Evolutionary conservation across 2,888 invertebrate species (phyloP).

Genomic region (Balanococcus diminutus): DNA sequence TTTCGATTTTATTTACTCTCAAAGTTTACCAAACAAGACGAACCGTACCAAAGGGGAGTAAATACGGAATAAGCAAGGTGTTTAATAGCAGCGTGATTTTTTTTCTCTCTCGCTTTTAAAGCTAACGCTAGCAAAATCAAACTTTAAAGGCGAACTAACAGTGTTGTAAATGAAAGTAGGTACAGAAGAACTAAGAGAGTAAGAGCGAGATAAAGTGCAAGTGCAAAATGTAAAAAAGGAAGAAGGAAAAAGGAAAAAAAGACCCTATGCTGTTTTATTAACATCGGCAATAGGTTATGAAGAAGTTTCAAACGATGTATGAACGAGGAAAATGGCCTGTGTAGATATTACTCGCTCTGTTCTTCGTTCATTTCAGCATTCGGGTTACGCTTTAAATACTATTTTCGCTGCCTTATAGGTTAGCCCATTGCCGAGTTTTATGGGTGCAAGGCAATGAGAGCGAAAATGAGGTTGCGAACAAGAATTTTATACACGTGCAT

Average conservation of each 20-base stretch:
- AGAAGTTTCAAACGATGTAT: constrained; percentile 11
- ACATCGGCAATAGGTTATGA: constrained; percentile 15
- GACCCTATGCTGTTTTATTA: constrained; percentile 10
- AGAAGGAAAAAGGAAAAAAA: neutral
- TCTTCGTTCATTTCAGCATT: neutral
- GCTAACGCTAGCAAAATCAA: neutral
- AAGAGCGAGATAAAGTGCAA: neutral
- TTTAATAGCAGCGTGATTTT: neutral
- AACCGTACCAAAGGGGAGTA: neutral
- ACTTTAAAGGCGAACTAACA: neutral
- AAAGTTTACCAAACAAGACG: neutral
- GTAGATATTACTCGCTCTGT: neutral
- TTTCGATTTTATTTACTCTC: neutral
- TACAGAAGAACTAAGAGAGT: neutral
- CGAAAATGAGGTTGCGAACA: constrained; percentile 23
- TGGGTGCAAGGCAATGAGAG: neutral
- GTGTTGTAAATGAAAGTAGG: neutral
- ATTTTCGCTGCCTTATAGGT: no score
- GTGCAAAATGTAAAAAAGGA: neutral
- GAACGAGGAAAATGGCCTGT: constrained; percentile 9
- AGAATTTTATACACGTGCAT: constrained; percentile 1
- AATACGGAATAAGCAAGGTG: neutral
- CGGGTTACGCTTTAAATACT: neutral
- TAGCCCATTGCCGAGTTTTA: neutral
- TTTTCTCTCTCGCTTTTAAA: neutral